Evolutionary conservation across 2,797 vertebrate genomes (phyloP).

Genomic region (Dryobates pubescens): DNA sequence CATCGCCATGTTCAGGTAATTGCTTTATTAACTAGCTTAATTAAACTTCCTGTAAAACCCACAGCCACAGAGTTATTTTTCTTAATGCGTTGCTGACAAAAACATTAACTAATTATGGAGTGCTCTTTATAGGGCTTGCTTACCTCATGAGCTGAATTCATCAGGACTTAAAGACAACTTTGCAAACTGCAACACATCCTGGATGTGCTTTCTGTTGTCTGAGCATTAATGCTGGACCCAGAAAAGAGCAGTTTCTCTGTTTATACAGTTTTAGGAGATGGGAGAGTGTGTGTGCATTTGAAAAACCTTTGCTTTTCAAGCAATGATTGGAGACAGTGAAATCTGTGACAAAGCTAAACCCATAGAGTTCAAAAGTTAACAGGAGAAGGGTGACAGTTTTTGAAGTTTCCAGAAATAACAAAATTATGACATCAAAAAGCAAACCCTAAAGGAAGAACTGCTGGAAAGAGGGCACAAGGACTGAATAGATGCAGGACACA

Average conservation of each 20-base stretch:
- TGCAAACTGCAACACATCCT: not conserved
- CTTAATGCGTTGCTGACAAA: constrained; percentile 73
- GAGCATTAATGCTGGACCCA: not conserved
- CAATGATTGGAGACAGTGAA: not conserved
- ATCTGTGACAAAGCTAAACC: not conserved
- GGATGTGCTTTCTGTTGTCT: not conserved
- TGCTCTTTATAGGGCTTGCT: constrained; percentile 46
- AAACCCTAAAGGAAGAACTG: not conserved
- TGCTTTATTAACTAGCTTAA: constrained; percentile 79
- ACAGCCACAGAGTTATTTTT: constrained; percentile 72
- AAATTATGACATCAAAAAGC: not conserved
- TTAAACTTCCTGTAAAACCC: constrained; percentile 73
- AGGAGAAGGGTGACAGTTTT: not conserved
- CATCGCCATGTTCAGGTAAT: constrained; percentile 73
- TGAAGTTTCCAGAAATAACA: not conserved
- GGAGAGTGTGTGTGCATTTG: not conserved
- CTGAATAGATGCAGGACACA: not conserved
- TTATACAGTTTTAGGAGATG: not conserved
- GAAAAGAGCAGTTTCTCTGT: not conserved
- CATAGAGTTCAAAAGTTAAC: not conserved
- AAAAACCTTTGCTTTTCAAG: not conserved
- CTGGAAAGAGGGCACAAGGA: not conserved
- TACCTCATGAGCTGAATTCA: constrained; percentile 29
- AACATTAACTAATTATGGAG: constrained; percentile 71
- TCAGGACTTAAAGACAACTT: constrained; percentile 45